Evolutionary conservation across 2,888 invertebrate genomes (phyloP).

Genomic region (Cryptophagus acutangulus): DNA sequence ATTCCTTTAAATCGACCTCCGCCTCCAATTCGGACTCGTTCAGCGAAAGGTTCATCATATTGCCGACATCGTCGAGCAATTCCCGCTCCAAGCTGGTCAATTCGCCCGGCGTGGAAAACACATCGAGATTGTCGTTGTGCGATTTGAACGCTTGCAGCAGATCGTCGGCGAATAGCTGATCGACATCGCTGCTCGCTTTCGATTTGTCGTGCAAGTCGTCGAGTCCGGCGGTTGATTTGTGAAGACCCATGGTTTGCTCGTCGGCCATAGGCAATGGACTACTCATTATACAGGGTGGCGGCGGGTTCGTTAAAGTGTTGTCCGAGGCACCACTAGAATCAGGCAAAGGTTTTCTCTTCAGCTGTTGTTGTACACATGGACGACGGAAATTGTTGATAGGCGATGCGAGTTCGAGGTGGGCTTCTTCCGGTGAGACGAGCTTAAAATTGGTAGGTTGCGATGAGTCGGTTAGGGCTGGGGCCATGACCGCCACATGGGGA

Average conservation of each 20-base stretch:
- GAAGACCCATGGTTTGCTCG: constrained; percentile 48
- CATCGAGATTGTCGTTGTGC: constrained; percentile 58
- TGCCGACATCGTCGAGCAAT: constrained; percentile 50
- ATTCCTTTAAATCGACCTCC: constrained; percentile 43
- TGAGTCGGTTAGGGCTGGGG: constrained; percentile 86
- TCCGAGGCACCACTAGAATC: constrained; percentile 37
- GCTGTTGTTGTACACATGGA: constrained; percentile 29
- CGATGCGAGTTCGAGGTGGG: constrained; percentile 35
- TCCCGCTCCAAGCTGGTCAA: constrained; percentile 42
- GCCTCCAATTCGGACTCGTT: constrained; percentile 48
- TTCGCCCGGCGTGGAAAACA: constrained; percentile 36
- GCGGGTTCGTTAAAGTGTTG: constrained; percentile 26
- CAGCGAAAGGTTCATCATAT: constrained; percentile 52
- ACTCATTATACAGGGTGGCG: constrained; percentile 47
- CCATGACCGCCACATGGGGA: constrained; percentile 74
- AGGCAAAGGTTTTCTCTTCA: constrained; percentile 27
- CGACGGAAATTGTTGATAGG: constrained; percentile 35
- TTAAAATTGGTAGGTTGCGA: constrained; percentile 41
- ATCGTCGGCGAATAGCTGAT: constrained; percentile 63
- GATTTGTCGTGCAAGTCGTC: constrained; percentile 42
- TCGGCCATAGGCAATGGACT: constrained; percentile 56
- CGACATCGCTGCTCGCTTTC: constrained; percentile 51
- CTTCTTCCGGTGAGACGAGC: constrained; percentile 28
- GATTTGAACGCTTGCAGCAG: constrained; percentile 73
- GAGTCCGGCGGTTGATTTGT: constrained; percentile 55